Conservation (phyloP, 2,888 invertebrate genomes). For the Sarcophaga variegata region DNA sequence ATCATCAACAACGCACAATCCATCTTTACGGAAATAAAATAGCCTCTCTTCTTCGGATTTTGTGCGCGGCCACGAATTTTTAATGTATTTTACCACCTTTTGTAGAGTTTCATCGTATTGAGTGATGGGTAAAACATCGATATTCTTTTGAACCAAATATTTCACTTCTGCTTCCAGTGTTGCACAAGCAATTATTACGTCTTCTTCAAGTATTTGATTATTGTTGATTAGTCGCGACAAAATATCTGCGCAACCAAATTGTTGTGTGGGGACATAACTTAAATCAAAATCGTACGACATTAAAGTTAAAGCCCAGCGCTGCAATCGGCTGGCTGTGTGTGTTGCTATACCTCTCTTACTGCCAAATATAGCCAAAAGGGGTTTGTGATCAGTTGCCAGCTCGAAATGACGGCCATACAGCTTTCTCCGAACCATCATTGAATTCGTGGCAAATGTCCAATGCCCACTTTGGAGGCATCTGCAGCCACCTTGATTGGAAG, state of each 20-base stretch:
- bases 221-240: conserved; percentile 51
- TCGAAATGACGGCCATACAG: conserved; percentile 25
- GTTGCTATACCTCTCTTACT: conserved; percentile 69
- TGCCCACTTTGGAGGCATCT: conserved; percentile 72
- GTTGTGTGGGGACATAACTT: conserved; percentile 22
- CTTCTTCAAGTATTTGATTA: conserved; percentile 28
- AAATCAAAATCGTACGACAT: conserved; percentile 26
- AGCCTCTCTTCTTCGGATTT: neutral
- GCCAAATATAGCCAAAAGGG: conserved; percentile 16
- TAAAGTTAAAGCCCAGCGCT: conserved; percentile 46
- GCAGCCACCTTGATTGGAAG: conserved; percentile 43
- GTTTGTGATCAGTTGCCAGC: conserved; percentile 13
- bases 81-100: conserved; percentile 7
- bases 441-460: conserved; percentile 71
- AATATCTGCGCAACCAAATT: conserved; percentile 44
- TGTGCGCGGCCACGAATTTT: neutral
- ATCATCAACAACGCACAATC: conserved; percentile 13
- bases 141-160: conserved; percentile 12
- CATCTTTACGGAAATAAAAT: conserved; percentile 4
- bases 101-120: conserved; percentile 40
- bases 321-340: neutral
- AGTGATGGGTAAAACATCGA: conserved; percentile 25
- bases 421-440: conserved; percentile 73
- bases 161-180: conserved; percentile 27
- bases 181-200: conserved; percentile 44